A percentile compares a stretch with the other conserved stretches of the same genome.
Evolutionary conservation across 2,888 invertebrate genomes (phyloP).

Genomic region (Eupithecia centaureata): DNA sequence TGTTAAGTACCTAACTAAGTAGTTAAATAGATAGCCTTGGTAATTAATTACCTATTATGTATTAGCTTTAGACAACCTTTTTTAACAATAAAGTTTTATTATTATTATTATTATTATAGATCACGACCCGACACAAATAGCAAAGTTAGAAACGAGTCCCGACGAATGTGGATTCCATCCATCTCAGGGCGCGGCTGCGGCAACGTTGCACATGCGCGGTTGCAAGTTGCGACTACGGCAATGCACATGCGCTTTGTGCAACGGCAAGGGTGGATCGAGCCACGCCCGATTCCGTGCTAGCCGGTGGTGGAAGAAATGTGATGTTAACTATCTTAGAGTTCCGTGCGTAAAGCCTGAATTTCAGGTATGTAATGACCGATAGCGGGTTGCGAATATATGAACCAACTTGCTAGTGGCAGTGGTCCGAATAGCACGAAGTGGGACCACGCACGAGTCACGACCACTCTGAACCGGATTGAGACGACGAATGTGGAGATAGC

Average conservation of each 20-base stretch:
- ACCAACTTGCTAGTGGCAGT: neutral
- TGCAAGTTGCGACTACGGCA: slow-evolving; percentile 9
- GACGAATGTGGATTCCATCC: neutral
- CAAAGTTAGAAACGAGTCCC: no score
- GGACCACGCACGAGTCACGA: neutral
- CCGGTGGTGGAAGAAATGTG: neutral
- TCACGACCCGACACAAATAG: no score
- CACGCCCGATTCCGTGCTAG: neutral
- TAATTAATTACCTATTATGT: no score
- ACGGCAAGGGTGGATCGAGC: neutral
- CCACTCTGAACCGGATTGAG: neutral
- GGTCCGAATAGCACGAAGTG: neutral
- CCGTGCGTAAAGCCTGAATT: neutral
- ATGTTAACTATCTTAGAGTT: no score
- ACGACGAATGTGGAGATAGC: neutral
- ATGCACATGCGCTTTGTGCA: slow-evolving; percentile 22
- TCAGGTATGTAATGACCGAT: neutral
- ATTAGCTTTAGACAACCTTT: no score
- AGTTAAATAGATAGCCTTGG: no score
- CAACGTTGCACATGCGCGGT: slow-evolving; percentile 23
- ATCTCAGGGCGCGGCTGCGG: slow-evolving; percentile 1
- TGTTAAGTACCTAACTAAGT: no score
- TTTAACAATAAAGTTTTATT: no score
- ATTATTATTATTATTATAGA: no score
- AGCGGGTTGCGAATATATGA: neutral